Percentiles rank a stretch among this genome's conserved stretches.
These are phyloP conservation scores for Ceyx erithaca DNA, from an alignment of 2,797 vertebrate species.

Conservation along the genomic window DNA sequence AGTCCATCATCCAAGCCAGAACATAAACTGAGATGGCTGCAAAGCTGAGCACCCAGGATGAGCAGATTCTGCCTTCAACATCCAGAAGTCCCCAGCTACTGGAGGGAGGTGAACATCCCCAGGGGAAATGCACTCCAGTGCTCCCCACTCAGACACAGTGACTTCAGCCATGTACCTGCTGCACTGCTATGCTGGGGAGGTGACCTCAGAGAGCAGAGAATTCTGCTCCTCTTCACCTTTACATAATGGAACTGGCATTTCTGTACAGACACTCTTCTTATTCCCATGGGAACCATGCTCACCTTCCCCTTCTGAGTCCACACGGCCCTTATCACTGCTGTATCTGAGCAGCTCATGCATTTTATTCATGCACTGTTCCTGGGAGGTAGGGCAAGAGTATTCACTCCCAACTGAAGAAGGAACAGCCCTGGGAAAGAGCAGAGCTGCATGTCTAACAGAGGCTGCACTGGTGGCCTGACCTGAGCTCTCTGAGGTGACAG, in stretches of 20 bases:
- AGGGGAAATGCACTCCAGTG: neutral
- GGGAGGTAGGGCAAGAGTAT: neutral
- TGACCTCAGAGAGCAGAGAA: neutral
- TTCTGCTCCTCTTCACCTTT: neutral
- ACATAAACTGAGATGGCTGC: neutral
- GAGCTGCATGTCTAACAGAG: neutral
- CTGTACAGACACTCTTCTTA: neutral
- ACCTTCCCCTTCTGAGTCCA: neutral
- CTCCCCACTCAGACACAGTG: neutral
- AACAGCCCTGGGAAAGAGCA: neutral
- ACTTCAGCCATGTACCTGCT: neutral
- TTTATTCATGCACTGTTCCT: neutral
- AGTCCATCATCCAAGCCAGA: slow-evolving; percentile 6
- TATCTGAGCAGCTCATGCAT: neutral
- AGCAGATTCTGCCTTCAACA: neutral
- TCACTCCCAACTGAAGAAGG: neutral
- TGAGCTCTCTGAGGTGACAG: neutral
- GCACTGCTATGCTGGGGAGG: neutral
- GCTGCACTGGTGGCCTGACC: neutral
- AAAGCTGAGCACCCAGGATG: neutral
- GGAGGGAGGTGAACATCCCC: neutral
- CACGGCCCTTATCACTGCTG: neutral
- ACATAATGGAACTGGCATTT: neutral
- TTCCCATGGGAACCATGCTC: neutral
- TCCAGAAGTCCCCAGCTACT: neutral